phyloP scores from a whole-genome alignment of 2,113 vertebrate species.

The Pelusios castaneus region DNA sequence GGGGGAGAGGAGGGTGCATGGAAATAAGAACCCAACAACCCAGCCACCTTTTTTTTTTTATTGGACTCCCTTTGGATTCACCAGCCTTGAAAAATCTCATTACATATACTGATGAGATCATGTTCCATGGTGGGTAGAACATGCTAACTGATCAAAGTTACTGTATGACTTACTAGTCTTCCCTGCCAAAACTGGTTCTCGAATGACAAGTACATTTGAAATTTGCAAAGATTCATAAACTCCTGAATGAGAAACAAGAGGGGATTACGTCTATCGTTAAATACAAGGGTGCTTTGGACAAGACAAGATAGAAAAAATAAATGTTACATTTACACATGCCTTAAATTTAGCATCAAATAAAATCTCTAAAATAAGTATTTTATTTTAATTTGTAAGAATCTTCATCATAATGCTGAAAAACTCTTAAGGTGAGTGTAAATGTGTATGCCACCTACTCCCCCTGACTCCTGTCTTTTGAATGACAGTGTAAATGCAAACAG shows the following conservation, averaged over 20 bases:
- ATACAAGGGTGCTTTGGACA: neutral
- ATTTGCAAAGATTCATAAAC: neutral
- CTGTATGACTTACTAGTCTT: neutral
- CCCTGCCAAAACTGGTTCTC: neutral
- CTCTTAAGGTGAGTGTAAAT: neutral
- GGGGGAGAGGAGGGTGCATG: neutral
- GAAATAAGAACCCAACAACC: too few species aligned
- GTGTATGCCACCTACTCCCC: neutral
- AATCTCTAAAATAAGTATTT: neutral
- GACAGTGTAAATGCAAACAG: slow-evolving; percentile 19
- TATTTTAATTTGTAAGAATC: slow-evolving; percentile 19
- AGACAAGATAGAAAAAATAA: neutral
- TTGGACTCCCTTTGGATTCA: neutral
- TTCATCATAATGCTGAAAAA: neutral
- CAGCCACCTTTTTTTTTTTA: neutral
- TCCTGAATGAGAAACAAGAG: neutral
- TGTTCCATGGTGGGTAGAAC: neutral
- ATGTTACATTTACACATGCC: neutral
- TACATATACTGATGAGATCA: neutral
- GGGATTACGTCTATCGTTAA: slow-evolving; percentile 1
- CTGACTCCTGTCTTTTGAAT: neutral
- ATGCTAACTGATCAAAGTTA: neutral
- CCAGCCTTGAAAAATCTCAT: neutral
- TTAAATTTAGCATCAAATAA: neutral
- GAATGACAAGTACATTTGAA: neutral